These are phyloP conservation scores for Acromyrmex echinatior DNA, from an alignment of 1,140 invertebrate genomes.

Conservation along the genomic window DNA sequence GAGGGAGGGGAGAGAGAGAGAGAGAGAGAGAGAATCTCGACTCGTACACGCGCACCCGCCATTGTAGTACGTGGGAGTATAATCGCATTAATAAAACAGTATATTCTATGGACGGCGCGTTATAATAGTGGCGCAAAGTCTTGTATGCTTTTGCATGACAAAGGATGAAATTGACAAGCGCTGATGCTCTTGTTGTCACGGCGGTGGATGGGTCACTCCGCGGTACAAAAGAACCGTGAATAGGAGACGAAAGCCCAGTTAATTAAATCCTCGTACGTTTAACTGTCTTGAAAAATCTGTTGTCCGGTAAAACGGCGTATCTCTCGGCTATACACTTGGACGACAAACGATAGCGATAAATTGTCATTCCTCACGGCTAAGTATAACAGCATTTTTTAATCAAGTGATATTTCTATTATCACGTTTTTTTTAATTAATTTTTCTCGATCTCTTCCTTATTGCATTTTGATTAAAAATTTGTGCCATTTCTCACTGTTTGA, in stretches of 20 bases:
- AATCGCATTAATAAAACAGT: constrained; percentile 61
- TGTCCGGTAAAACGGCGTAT: constrained; percentile 22
- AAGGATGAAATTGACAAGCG: constrained; percentile 55
- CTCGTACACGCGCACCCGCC: constrained; percentile 16
- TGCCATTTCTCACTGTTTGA: neutral
- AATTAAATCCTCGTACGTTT: constrained; percentile 48
- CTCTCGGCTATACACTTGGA: neutral
- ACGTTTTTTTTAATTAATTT: neutral
- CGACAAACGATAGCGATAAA: constrained; percentile 32
- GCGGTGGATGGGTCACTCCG: constrained; percentile 41
- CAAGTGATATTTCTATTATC: constrained; percentile 8
- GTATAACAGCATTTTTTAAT: constrained; percentile 17
- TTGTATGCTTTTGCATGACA: constrained; percentile 59
- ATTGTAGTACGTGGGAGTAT: constrained; percentile 44
- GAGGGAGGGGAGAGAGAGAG: neutral
- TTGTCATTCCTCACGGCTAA: constrained; percentile 21
- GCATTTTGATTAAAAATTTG: neutral
- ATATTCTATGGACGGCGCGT: constrained; percentile 57
- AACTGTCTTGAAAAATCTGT: constrained; percentile 58
- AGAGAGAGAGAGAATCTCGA: neutral
- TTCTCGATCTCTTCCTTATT: neutral
- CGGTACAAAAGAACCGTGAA: constrained; percentile 44
- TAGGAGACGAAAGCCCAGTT: constrained; percentile 45
- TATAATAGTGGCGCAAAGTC: constrained; percentile 43
- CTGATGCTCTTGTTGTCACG: constrained; percentile 58